These are phyloP conservation scores for Eumaeus atala DNA, from an alignment of 1,140 invertebrate species.

Conservation along the genomic window DNA sequence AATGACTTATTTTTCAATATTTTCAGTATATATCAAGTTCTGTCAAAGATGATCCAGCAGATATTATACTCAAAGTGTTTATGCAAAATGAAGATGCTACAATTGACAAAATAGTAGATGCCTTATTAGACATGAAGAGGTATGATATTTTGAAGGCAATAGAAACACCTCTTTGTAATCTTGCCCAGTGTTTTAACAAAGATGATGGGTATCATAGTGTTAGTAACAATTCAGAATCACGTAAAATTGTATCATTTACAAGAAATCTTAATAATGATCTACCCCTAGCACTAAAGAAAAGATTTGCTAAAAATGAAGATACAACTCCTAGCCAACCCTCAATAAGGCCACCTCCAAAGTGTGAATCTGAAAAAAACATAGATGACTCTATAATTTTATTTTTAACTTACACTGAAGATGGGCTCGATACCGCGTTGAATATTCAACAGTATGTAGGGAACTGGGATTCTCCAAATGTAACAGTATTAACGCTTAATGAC, in stretches of 20 bases:
- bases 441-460: constrained; percentile 54
- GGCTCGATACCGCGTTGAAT: constrained; percentile 54
- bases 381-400: constrained; percentile 55
- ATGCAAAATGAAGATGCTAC: constrained; percentile 66
- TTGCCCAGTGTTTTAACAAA: constrained; percentile 52
- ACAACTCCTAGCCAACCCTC: constrained; percentile 40
- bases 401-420: constrained; percentile 67
- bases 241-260: constrained; percentile 49
- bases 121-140: constrained; percentile 57
- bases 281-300: constrained; percentile 60
- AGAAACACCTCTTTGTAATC: constrained; percentile 48
- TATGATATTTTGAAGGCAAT: constrained; percentile 67
- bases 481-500: constrained; percentile 56
- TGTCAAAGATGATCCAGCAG: constrained; percentile 59
- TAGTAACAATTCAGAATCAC: constrained; percentile 40
- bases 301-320: constrained; percentile 43
- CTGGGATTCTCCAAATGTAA: constrained; percentile 47
- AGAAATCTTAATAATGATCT: constrained; percentile 55
- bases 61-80: constrained; percentile 60
- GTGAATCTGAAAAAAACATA: constrained; percentile 31
- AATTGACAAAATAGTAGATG: constrained; percentile 63
- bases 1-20: constrained; percentile 14
- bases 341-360: constrained; percentile 33
- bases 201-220: constrained; percentile 66
- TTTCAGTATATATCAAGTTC: constrained; percentile 67